A percentile compares a stretch with the other conserved stretches of the same genome.
phyloP scores from a whole-genome alignment of 1,140 invertebrate genomes.

The Dufourea novaeangliae region DNA sequence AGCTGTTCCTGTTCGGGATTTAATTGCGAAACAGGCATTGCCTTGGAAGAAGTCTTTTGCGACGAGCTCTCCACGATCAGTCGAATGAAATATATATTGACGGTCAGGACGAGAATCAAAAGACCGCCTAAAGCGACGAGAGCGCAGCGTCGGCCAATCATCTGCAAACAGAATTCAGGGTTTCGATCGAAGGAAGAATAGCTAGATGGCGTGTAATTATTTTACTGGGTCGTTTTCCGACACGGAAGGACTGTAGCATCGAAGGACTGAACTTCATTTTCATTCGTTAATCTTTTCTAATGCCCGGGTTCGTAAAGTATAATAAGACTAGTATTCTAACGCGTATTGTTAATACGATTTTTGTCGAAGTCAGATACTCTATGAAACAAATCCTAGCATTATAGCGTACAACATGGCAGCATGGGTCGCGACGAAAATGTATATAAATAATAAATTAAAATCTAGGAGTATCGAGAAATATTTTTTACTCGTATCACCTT shows the following conservation, averaged over 20 bases:
- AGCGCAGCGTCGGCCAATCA: slow-evolving; percentile 76
- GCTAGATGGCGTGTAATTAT: slow-evolving; percentile 26
- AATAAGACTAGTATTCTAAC: neutral
- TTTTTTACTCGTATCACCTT: slow-evolving; percentile 53
- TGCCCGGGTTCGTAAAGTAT: neutral
- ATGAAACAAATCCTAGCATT: slow-evolving; percentile 1
- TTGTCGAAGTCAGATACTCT: neutral
- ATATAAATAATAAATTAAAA: neutral
- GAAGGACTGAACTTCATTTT: slow-evolving; percentile 6
- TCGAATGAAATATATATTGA: slow-evolving; percentile 77
- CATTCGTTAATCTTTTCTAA: slow-evolving; percentile 6
- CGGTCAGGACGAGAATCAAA: slow-evolving; percentile 74
- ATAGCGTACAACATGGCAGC: neutral
- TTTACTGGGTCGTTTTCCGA: neutral
- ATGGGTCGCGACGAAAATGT: neutral
- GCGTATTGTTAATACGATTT: neutral
- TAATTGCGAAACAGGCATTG: slow-evolving; percentile 56
- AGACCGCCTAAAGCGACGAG: slow-evolving; percentile 74
- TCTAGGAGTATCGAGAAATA: neutral
- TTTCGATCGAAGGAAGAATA: slow-evolving; percentile 1
- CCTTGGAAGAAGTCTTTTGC: slow-evolving; percentile 60
- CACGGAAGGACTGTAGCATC: neutral
- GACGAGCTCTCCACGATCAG: slow-evolving; percentile 77
- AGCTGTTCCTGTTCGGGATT: slow-evolving; percentile 51
- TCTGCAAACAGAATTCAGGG: slow-evolving; percentile 66